Percentiles rank a stretch among this genome's conserved stretches.
Conservation (phyloP, 2,888 invertebrate species). For the Drosophila nigricruria region DNA sequence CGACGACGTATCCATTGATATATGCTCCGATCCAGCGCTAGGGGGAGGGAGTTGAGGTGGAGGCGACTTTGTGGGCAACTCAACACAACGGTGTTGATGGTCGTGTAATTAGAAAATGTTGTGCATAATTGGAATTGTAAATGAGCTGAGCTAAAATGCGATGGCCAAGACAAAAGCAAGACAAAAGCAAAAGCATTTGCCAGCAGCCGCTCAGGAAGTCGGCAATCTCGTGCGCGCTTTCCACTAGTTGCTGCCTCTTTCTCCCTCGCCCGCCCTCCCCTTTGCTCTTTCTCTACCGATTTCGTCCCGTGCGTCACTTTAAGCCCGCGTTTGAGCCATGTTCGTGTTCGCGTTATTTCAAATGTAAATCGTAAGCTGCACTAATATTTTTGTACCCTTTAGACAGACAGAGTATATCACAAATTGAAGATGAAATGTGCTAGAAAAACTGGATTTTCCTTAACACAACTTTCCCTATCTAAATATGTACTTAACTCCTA, state of each 20-base stretch:
- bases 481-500: background rate
- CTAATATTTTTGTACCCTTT: conserved; percentile 51
- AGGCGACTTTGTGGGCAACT: conserved; percentile 7
- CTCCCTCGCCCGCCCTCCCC: background rate
- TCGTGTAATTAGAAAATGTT: conserved; percentile 81
- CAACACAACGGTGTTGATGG: conserved; percentile 68
- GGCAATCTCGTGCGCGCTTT: conserved; percentile 70
- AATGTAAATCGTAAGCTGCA: conserved; percentile 68
- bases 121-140: conserved; percentile 82
- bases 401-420: background rate
- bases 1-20: conserved; percentile 72
- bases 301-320: conserved; percentile 1
- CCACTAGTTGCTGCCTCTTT: conserved; percentile 28
- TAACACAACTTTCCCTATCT: background rate
- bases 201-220: conserved; percentile 67
- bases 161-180: conserved; percentile 18
- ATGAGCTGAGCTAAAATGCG: conserved; percentile 64
- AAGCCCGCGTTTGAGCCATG: conserved; percentile 26
- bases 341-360: conserved; percentile 72
- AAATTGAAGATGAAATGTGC: background rate
- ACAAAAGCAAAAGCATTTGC: conserved; percentile 15
- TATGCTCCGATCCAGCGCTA: conserved; percentile 21
- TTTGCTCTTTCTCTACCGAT: background rate
- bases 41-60: background rate
- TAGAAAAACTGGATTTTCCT: too few species aligned